Base-by-base conservation (phyloP, 2,888 invertebrate species). In the Sesia apiformis region DNA sequence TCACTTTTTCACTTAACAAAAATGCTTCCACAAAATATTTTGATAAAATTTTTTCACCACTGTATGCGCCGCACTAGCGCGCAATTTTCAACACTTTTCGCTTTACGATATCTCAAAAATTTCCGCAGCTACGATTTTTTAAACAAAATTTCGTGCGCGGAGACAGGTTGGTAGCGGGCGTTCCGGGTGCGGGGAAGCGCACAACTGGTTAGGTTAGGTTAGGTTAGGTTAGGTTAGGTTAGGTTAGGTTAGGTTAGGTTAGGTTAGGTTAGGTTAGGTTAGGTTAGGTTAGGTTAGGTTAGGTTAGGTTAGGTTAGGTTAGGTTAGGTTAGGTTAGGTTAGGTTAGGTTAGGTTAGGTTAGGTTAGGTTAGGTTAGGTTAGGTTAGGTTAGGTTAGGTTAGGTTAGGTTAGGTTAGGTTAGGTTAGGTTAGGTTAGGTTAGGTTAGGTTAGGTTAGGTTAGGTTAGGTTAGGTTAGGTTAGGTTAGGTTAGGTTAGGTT, bases 221-320 rank as follows among this genome's bases (percentile, higher is more conserved):
- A 52, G 52, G 52, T 52, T 52, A 52, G 42, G 52, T 52, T 52
- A 52, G 52, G 52, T 52, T 52, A 42, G 38, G 52, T 52, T 52
- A 52, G 52, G 52, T 52, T 52, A 52, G 52, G 52, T 52, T 52
- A 52, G 42, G 52, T 52, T 52, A 52, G 52, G 52, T 52, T 52
- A 42, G 38, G 52, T 52, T 52, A 52, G 52, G 52, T 52, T 52
- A 52, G 52, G 52, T 52, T 52, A 52, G 42, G 52, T 52, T 52
- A 52, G 52, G 52, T 52, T 52, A 42, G 38, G 52, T 52, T 52
- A 52, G 41, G 41, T 41, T 41, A 41, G 41, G 41, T 41, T 41
- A 0, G 59, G 58, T 54, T 49, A 53, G 50, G 53, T 53, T 53
- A 53, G 53, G 53, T 53, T 53, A 53, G 53, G 53, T 53, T 53